A percentile compares a stretch with the other conserved stretches of the same genome.
Conservation (phyloP, 2,113 vertebrate species). For the Delphinapterus leucas region DNA sequence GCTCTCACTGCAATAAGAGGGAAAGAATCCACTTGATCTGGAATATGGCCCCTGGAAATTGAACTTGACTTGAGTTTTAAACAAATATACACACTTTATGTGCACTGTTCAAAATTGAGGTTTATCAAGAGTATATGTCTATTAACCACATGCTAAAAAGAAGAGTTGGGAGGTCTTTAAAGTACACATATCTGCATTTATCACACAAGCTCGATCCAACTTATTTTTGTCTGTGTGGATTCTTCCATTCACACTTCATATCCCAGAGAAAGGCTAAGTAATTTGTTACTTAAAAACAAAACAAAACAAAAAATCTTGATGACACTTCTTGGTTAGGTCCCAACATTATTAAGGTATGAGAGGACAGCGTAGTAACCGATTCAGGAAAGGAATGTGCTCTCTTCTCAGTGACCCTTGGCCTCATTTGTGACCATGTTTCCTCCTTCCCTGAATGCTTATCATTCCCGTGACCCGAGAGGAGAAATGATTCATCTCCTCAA, state of each 20-base stretch:
- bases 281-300: not conserved
- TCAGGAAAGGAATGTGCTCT: not conserved
- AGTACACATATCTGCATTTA: not conserved
- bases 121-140: not conserved
- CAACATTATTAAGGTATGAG: not conserved
- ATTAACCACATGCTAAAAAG: not conserved
- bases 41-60: not conserved
- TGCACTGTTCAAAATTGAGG: not conserved
- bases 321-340: not conserved
- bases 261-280: not conserved
- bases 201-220: not conserved
- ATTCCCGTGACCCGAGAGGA: not conserved
- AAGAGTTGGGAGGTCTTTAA: not conserved
- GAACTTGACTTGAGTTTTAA: not conserved
- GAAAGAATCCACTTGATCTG: not conserved
- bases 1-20: not conserved
- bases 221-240: not conserved
- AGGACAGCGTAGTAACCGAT: not conserved
- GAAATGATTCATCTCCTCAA: not conserved
- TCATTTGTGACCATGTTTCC: not conserved
- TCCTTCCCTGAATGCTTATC: not conserved
- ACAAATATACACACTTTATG: not conserved
- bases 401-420: not conserved
- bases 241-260: not conserved
- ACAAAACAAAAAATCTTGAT: not conserved